Conservation (phyloP, 2,888 invertebrate genomes). For the Campoletis raptor region DNA sequence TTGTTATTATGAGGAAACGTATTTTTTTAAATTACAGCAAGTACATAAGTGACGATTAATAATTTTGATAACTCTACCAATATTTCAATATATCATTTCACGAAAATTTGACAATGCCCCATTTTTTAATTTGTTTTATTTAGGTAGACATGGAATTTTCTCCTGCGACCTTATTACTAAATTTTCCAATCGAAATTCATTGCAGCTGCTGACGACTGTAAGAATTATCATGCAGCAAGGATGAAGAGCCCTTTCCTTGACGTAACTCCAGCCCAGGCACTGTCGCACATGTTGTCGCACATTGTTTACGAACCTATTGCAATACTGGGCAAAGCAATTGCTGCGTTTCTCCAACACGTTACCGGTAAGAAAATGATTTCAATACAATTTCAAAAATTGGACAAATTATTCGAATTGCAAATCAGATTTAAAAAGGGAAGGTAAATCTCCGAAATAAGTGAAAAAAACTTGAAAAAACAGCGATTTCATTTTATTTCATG, state of each 20-base stretch:
- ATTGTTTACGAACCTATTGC: constrained; percentile 74
- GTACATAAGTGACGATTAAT: no score
- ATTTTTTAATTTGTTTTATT: not conserved
- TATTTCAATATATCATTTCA: not conserved
- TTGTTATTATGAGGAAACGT: no score
- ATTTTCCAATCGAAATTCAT: constrained; percentile 12
- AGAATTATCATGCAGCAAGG: constrained; percentile 76
- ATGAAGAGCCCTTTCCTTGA: constrained; percentile 76
- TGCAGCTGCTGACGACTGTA: constrained; percentile 75
- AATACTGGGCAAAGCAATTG: constrained; percentile 72
- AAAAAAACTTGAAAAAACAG: not conserved
- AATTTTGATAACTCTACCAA: no score
- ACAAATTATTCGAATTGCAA: not conserved
- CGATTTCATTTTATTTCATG: no score
- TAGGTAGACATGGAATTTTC: not conserved
- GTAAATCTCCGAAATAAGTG: not conserved
- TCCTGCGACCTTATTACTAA: not conserved
- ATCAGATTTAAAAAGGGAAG: not conserved
- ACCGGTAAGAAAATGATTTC: constrained; percentile 74
- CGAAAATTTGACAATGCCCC: not conserved
- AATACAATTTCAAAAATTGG: not conserved
- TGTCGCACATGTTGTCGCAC: constrained; percentile 75
- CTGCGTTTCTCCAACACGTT: constrained; percentile 73
- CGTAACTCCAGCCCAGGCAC: constrained; percentile 79
- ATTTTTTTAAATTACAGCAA: no score